These are phyloP conservation scores for Hydra vulgaris DNA, from an alignment of 30 jellyfish, hydroid and myxozoan genomes.

Conservation along the genomic window DNA sequence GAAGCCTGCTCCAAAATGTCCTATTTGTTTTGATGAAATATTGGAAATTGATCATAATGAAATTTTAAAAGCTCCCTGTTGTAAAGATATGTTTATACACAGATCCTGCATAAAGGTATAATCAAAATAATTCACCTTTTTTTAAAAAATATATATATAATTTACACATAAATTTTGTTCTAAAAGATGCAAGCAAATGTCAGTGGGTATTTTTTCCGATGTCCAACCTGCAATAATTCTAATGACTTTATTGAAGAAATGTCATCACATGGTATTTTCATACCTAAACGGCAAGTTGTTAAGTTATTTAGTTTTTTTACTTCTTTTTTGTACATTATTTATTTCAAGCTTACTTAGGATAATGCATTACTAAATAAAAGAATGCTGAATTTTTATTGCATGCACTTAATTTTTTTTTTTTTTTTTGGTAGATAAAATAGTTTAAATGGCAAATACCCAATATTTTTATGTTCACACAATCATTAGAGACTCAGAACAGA, in stretches of 20 bases:
- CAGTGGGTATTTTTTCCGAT: slow-evolving; percentile 67
- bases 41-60: not conserved
- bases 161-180: not conserved
- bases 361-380: no score
- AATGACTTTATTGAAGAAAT: slow-evolving; percentile 33
- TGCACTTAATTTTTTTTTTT: no score
- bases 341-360: no score
- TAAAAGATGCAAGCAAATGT: slow-evolving; percentile 41
- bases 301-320: not conserved
- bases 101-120: slow-evolving; percentile 43
- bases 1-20: slow-evolving; percentile 13
- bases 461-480: no score
- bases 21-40: slow-evolving; percentile 31
- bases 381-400: no score
- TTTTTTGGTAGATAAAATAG: no score
- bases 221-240: slow-evolving; percentile 64
- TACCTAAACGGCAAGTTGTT: slow-evolving; percentile 47
- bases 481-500: no score
- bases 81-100: slow-evolving; percentile 33
- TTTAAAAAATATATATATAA: no score
- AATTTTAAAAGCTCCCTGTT: slow-evolving; percentile 46
- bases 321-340: not conserved
- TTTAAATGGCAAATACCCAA: no score
- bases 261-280: slow-evolving; percentile 46
- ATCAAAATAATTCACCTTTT: no score